phyloP scores from a whole-genome alignment of 2,113 vertebrate species.

The Cyprinus carpio region DNA sequence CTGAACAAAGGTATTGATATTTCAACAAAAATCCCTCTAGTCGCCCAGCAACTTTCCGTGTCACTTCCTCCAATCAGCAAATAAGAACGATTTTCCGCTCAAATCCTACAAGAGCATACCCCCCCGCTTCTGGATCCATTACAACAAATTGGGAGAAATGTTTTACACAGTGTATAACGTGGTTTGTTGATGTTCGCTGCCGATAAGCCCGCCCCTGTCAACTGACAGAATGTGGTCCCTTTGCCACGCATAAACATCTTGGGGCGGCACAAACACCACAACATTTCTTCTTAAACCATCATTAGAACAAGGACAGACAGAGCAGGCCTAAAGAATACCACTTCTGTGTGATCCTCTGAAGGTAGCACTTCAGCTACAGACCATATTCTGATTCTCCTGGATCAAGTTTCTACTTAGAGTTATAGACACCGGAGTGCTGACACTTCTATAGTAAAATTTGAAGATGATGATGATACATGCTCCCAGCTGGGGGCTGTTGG shows the following conservation, averaged over 20 bases:
- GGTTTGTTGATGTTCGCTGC: background rate
- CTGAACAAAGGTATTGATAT: too few species aligned
- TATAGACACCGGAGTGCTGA: slow-evolving; percentile 39
- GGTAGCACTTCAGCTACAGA: slow-evolving; percentile 28
- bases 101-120: too few species aligned
- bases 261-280: slow-evolving; percentile 39
- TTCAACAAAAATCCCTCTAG: too few species aligned
- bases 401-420: slow-evolving; percentile 54
- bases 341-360: slow-evolving; percentile 52
- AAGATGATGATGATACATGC: slow-evolving; percentile 53
- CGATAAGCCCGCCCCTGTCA: slow-evolving; percentile 10
- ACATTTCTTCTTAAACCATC: slow-evolving; percentile 53
- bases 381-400: slow-evolving; percentile 55
- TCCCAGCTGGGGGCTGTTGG: slow-evolving; percentile 28
- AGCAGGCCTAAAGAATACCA: slow-evolving; percentile 54
- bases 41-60: too few species aligned
- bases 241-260: slow-evolving; percentile 39
- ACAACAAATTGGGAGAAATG: background rate
- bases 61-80: too few species aligned
- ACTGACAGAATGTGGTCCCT: slow-evolving; percentile 44
- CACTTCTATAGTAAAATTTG: slow-evolving; percentile 57
- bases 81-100: too few species aligned
- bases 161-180: background rate
- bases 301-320: slow-evolving; percentile 55
- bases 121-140: background rate